Conservation (phyloP, 2,888 invertebrate species). For the Fragum sueziense region DNA sequence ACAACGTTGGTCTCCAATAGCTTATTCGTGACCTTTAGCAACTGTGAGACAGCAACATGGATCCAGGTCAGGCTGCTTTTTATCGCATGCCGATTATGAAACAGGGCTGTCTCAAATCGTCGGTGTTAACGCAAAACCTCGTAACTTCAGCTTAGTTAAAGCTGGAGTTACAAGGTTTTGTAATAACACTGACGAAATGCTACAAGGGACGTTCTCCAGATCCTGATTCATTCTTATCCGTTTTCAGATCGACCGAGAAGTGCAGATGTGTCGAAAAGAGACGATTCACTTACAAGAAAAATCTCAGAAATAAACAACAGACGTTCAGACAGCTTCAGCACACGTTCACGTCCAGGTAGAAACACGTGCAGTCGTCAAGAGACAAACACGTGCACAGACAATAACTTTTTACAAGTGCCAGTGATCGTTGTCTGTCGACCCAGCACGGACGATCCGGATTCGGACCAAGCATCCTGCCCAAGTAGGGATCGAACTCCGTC, state of each 20-base stretch:
- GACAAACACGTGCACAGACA: slow-evolving; percentile 1
- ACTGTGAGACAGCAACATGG: too few species aligned
- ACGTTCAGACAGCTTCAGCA: neutral
- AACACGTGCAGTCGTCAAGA: neutral
- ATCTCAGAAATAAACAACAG: neutral
- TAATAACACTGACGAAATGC: too few species aligned
- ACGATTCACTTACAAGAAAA: neutral
- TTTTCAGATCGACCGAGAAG: slow-evolving; percentile 12
- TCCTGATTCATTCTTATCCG: too few species aligned
- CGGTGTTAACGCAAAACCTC: too few species aligned
- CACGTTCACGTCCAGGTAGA: neutral
- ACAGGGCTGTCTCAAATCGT: too few species aligned
- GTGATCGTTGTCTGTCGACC: neutral
- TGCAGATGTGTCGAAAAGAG: neutral
- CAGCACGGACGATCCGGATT: neutral
- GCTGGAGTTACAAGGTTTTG: too few species aligned
- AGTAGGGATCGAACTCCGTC: slow-evolving; percentile 4
- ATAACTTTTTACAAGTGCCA: slow-evolving; percentile 1
- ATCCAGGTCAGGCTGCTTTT: too few species aligned
- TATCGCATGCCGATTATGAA: too few species aligned
- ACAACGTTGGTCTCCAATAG: too few species aligned
- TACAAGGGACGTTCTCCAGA: too few species aligned
- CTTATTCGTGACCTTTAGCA: too few species aligned
- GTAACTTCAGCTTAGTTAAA: too few species aligned
- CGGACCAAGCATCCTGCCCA: neutral